Conservation (phyloP, 2,113 vertebrate species). For the Oriolus oriolus region DNA sequence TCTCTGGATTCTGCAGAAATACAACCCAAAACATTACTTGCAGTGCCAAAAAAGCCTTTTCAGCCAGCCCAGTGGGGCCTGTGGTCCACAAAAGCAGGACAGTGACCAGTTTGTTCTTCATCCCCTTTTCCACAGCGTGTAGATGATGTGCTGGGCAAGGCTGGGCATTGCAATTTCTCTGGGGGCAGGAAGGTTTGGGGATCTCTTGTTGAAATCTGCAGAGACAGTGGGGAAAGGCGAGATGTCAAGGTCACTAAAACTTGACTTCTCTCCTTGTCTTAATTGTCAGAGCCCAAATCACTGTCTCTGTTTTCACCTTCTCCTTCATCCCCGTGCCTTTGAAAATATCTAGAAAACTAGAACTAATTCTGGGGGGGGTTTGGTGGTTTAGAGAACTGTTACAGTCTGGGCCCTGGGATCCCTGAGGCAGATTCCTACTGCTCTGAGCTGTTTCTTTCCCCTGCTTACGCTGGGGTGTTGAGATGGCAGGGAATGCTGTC, state of each 20-base stretch:
- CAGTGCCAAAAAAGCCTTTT: background rate
- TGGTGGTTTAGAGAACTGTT: background rate
- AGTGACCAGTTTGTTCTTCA: background rate
- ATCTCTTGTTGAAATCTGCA: background rate
- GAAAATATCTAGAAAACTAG: background rate
- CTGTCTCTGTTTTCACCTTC: background rate
- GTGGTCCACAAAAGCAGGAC: background rate
- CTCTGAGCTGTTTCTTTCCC: background rate
- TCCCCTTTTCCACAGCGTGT: fast-evolving
- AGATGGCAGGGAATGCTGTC: background rate
- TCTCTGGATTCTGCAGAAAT: background rate
- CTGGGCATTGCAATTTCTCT: background rate
- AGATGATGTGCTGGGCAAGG: background rate
- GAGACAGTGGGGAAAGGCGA: background rate
- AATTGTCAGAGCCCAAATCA: background rate
- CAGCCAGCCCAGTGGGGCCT: background rate
- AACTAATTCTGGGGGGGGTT: background rate
- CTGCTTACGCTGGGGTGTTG: fast-evolving
- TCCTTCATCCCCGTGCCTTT: background rate
- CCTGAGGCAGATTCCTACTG: background rate
- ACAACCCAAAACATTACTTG: background rate
- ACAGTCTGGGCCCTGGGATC: background rate
- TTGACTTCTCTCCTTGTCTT: background rate
- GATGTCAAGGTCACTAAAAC: background rate
- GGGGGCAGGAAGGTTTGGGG: background rate